These are phyloP conservation scores for Gnathonemus longibarbis DNA, from an alignment of 2,113 vertebrate species.

Conservation along the genomic window DNA sequence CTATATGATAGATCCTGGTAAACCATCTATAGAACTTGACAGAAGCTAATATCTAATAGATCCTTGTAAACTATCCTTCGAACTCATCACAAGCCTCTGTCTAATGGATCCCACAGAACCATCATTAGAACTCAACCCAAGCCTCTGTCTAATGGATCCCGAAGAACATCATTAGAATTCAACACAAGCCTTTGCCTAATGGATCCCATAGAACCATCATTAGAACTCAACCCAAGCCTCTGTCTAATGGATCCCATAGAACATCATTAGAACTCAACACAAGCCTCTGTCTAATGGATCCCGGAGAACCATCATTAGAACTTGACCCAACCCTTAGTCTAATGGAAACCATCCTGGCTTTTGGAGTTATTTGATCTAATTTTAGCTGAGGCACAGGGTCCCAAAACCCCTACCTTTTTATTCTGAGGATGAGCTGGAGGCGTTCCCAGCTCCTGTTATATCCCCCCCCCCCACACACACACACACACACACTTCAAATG, in stretches of 20 bases:
- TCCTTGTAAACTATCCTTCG: not conserved
- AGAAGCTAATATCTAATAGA: not conserved
- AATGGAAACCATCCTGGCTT: not conserved
- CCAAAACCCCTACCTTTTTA: not conserved
- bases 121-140: not conserved
- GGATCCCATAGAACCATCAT: not conserved
- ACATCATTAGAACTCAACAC: not conserved
- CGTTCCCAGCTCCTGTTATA: not conserved
- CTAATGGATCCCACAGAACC: not conserved
- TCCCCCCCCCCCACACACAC: not conserved
- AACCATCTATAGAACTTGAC: not conserved
- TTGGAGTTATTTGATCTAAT: slow-evolving; percentile 12
- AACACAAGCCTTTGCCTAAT: not conserved
- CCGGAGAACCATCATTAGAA: not conserved
- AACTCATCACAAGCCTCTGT: not conserved
- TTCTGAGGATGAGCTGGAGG: not conserved
- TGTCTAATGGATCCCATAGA: not conserved
- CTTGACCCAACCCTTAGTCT: not conserved
- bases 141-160: not conserved
- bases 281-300: not conserved
- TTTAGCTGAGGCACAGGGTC: not conserved
- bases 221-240: not conserved
- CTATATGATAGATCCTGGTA: not conserved
- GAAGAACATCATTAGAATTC: not conserved
- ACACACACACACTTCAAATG: not conserved